Conservation (phyloP, 2,797 vertebrate species). For the Sebastes kiyomatsui region DNA sequence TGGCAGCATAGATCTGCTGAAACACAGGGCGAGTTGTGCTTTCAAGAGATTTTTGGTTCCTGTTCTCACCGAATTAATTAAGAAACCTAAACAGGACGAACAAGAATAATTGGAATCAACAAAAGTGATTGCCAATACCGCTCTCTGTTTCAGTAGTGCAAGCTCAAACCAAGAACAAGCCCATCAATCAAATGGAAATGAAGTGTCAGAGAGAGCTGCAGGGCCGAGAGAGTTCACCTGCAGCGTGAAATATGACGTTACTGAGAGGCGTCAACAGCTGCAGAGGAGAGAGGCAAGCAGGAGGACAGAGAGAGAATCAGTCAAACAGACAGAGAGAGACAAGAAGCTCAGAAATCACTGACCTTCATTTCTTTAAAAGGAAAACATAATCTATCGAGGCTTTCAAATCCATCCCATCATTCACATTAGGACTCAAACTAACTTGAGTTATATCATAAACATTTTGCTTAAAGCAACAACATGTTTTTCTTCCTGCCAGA, state of each 20-base stretch:
- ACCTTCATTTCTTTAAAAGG: neutral
- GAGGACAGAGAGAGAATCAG: neutral
- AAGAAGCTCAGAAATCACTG: neutral
- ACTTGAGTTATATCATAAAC: neutral
- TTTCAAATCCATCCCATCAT: neutral
- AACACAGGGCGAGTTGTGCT: neutral
- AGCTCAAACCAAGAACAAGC: neutral
- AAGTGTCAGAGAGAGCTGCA: neutral
- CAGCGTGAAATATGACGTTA: constrained; percentile 6
- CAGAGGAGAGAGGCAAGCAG: neutral
- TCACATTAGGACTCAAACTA: neutral
- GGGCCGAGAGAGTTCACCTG: constrained; percentile 22
- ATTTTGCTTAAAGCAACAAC: neutral
- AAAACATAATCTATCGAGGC: neutral
- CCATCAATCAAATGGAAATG: constrained; percentile 19
- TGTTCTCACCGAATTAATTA: neutral
- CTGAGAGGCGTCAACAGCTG: neutral
- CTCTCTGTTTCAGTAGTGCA: neutral
- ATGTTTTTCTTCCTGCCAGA: neutral
- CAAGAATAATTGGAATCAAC: neutral
- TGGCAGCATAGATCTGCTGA: neutral
- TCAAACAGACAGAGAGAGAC: neutral
- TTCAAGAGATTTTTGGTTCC: neutral
- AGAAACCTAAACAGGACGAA: neutral
- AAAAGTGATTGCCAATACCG: neutral